phyloP scores from a whole-genome alignment of 2,888 invertebrate species.

The Cryptocheilus praepositus region DNA sequence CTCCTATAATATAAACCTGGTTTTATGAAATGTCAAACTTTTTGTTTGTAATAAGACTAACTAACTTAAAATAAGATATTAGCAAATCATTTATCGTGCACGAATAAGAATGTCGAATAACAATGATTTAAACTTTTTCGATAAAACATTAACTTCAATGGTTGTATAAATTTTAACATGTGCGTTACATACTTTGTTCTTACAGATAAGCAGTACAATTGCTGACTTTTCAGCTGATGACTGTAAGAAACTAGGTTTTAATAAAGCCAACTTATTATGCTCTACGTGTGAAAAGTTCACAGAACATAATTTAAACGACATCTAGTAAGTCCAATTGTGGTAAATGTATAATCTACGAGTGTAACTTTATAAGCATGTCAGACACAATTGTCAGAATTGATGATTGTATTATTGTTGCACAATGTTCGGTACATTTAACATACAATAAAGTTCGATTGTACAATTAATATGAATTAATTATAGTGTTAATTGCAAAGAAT shows the following conservation, averaged over 20 bases:
- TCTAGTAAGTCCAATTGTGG: constrained; percentile 75
- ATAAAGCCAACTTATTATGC: constrained; percentile 89
- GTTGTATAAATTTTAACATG: too few relatives aligned
- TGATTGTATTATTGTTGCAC: neutral
- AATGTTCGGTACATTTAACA: neutral
- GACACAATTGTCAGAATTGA: neutral
- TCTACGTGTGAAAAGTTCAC: constrained; percentile 91
- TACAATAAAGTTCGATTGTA: too few relatives aligned
- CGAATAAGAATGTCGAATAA: too few relatives aligned
- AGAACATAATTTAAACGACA: constrained; percentile 83
- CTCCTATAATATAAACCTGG: too few relatives aligned
- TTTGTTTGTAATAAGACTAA: too few relatives aligned
- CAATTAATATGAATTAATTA: constrained; percentile 22
- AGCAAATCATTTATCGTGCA: too few relatives aligned
- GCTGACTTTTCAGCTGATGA: constrained; percentile 86
- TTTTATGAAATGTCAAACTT: too few relatives aligned
- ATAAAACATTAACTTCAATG: too few relatives aligned
- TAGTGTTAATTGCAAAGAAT: constrained; percentile 84
- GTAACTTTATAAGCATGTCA: neutral
- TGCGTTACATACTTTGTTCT: neutral
- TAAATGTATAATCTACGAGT: neutral
- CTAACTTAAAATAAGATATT: too few relatives aligned
- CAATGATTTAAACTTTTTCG: too few relatives aligned
- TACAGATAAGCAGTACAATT: constrained; percentile 21
- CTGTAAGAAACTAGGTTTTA: constrained; percentile 90